Evolutionary conservation across 2,797 vertebrate genomes (phyloP), one percentile per base, ranked within the genome.

Genomic region (Chaetophractus vellerosus): DNA sequence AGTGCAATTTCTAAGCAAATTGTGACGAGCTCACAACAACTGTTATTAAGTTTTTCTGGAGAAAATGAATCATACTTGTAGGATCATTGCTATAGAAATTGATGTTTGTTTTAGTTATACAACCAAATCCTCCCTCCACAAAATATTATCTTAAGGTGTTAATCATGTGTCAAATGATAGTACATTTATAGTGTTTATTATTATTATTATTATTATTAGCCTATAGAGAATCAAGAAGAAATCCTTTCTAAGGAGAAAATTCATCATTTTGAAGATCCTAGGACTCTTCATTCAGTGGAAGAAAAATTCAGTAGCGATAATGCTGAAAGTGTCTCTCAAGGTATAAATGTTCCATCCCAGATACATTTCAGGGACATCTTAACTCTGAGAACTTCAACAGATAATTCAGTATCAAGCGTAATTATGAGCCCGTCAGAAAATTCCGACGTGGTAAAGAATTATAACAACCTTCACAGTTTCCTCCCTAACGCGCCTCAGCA

Each of bases 151-250:
- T 96, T 94, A 79, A 81, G 88, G 69, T 90, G 48, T 28, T 71
- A 55, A 6, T 71, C 26, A 79, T 64, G 19, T 88, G 45, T 90
- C 38, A 76, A 91, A 93, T 61, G 55, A 66, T 9, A 79, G 7
- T 38, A 59, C 63, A 45, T 92, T 96, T 87, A 89, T 38, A 88
- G 14, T 63, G 8, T 83, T 26, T 94, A 18, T 31, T 31, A n/a
- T 69, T 69, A 14, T 38, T 59, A 59, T 80, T 96, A 76, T 83
- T 92, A 26, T 75, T 88, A 48, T 76, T 78, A 98, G 97, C 71
- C 96, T 96, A 80, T 15, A 41, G 59, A 95, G 52, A 97, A 95
- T 74, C 96, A 94, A 95, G 96, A 96, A 96, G 84, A 31, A 69
- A 81, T 38, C 3, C 63, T 93, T 94, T 92, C 94, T 75, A 59